Base-by-base conservation (phyloP, 2,888 invertebrate species). In the Callimorpha dominula region DNA sequence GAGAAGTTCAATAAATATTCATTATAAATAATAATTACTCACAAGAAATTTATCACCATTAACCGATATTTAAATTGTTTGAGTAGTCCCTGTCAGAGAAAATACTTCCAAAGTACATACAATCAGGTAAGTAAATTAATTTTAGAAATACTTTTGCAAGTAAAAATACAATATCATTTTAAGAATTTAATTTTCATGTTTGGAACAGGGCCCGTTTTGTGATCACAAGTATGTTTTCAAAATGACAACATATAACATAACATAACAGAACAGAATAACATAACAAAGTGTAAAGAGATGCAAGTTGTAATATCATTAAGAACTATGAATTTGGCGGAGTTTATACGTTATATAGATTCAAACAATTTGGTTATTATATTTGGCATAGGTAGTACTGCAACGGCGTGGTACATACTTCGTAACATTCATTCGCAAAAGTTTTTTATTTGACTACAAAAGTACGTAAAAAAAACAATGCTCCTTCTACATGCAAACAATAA, bases 301-400 rank as follows among this genome's bases (percentile, higher is more conserved):
- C 40, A 72, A 75, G 73, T 67, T 76, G 74, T 77, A 76, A 71
- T 77, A 73, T 72, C 63, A 80, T 78, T 77, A 74, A 43, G 73
- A 73, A 79, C 74, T 82, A 82, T 81, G 81, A 84, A 82, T 85
- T 86, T 87, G 87, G 87, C 87, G 82, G 71, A 84, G 78, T 79
- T 60, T 72, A 81, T 79, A 78, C 72, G 79, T 84, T 82, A 85
- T 77, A 80, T 75, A 79, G 74, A 80, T 78, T 85, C 80, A 78
- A 84, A 86, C 79, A 79, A 86, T 90, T 89, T 89, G 86, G 85
- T 86, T 84, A 88, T 81, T 76, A 83, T 86, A 86, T 85, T 86
- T 87, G 87, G 88, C 85, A 81, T 83, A n/a, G n/a, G n/a, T n/a
- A 79, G 79, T 78, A 80, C 62, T 81, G 79, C 70, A 80, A 83